These are phyloP conservation scores for Megaceryle maxima DNA, from an alignment of 2,113 vertebrate species.

Conservation along the genomic window DNA sequence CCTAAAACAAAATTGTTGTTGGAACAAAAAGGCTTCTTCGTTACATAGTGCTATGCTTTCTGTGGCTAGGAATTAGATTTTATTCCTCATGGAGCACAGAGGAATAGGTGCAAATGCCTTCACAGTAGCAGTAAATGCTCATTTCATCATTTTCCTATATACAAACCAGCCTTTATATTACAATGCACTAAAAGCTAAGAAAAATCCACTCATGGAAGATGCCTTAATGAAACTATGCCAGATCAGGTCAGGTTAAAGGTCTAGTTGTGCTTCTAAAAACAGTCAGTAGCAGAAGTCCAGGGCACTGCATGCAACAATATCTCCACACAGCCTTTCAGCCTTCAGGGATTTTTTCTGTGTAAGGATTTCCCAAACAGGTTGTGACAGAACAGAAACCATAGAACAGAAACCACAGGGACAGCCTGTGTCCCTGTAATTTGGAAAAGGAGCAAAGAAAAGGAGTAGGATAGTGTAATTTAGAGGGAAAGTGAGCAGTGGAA, in stretches of 20 bases:
- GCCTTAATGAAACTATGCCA: background rate
- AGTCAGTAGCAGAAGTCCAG: background rate
- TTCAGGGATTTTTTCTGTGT: background rate
- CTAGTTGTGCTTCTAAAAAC: background rate
- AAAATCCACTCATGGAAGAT: background rate
- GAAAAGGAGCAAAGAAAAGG: background rate
- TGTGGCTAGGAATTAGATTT: background rate
- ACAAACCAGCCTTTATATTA: background rate
- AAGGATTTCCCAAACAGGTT: background rate
- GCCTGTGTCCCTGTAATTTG: accelerated
- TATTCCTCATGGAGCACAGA: background rate
- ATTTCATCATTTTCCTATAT: background rate
- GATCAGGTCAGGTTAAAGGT: background rate
- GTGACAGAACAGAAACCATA: background rate
- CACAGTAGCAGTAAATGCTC: background rate
- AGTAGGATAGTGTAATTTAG: background rate
- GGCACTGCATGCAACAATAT: background rate
- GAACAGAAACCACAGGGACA: background rate
- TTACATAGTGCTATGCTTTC: background rate
- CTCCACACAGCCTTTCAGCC: background rate
- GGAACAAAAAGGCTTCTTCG: background rate
- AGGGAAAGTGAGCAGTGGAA: background rate
- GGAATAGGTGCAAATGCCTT: background rate
- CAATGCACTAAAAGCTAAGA: background rate
- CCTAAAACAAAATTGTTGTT: background rate